phyloP scores from a whole-genome alignment of 2,113 vertebrate genomes.

The Mormyrus lacerda region DNA sequence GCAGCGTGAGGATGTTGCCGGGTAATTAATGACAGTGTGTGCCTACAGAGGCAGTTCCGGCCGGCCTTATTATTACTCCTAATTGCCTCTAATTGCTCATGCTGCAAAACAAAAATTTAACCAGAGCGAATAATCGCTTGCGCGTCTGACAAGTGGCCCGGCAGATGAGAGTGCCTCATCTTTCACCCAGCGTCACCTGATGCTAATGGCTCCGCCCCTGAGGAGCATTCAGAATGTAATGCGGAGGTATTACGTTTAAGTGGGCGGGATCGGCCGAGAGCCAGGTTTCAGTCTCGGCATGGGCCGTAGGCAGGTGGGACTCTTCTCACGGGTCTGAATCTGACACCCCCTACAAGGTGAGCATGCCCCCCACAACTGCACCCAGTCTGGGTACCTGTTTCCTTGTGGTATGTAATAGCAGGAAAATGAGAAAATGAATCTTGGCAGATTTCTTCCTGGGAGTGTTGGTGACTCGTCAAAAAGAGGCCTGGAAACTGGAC shows the following conservation, averaged over 20 bases:
- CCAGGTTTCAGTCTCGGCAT: not conserved
- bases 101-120: not conserved
- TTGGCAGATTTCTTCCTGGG: not conserved
- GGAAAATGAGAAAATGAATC: not conserved
- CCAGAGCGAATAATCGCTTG: not conserved
- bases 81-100: conserved; percentile 20
- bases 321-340: not conserved
- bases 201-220: not conserved
- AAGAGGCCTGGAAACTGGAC: not conserved
- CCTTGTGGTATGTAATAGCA: not conserved
- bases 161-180: not conserved
- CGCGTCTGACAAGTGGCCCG: not conserved
- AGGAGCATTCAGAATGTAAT: not conserved
- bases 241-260: not conserved
- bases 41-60: conserved; percentile 4
- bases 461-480: not conserved
- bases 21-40: conserved; percentile 10
- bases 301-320: not conserved
- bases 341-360: not conserved
- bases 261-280: not conserved
- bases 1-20: not conserved
- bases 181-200: not conserved
- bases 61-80: conserved; percentile 13
- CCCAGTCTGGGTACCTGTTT: not conserved
- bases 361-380: not conserved